Evolutionary conservation across 2,113 vertebrate species (phyloP).

Genomic region (Indicator indicator): DNA sequence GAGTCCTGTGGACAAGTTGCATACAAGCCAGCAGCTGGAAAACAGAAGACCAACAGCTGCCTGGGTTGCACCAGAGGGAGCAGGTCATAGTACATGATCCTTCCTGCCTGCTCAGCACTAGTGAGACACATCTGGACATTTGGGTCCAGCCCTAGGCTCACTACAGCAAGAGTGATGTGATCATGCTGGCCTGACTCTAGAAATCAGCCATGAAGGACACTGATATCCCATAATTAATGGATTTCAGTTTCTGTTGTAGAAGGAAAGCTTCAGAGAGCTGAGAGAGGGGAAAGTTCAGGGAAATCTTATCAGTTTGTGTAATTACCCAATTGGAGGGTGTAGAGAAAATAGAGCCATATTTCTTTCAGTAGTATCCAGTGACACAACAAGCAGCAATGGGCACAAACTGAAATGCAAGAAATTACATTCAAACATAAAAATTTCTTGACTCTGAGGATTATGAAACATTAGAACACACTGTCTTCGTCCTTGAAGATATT

Average conservation of each 20-base stretch:
- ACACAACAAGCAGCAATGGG: not conserved
- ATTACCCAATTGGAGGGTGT: not conserved
- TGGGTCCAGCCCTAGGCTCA: not conserved
- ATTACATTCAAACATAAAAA: not conserved
- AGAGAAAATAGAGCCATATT: not conserved
- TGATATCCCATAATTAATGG: not conserved
- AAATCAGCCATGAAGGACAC: not conserved
- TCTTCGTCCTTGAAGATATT: not conserved
- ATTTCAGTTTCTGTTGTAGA: not conserved
- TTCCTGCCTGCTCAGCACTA: not conserved
- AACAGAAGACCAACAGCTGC: not conserved
- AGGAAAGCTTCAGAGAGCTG: not conserved
- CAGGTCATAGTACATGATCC: rapidly evolving
- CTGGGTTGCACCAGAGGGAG: not conserved
- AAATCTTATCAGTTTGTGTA: not conserved
- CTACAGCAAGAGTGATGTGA: not conserved
- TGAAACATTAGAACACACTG: not conserved
- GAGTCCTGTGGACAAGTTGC: not conserved
- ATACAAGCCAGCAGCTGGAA: not conserved
- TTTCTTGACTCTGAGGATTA: not conserved
- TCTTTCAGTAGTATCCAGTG: not conserved
- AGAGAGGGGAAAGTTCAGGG: not conserved
- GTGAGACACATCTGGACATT: not conserved
- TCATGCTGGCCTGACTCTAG: rapidly evolving
- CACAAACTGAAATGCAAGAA: not conserved